Conservation (phyloP, 2,888 invertebrate species). For the Calameuta filiformis region DNA sequence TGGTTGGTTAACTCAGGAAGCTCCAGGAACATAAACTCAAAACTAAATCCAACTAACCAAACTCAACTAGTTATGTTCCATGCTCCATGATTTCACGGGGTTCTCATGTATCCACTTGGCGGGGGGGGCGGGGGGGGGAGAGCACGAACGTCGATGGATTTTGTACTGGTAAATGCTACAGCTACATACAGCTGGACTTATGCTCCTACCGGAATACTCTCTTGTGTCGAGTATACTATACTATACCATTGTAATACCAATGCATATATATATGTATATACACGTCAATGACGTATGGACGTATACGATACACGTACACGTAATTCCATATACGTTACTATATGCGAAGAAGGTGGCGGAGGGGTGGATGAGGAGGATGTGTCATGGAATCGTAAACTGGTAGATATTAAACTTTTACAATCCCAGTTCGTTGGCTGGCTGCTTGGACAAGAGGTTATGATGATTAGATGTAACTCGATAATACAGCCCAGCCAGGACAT, state of each 20-base stretch:
- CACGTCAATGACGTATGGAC: not conserved
- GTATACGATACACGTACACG: not conserved
- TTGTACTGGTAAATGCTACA: not conserved
- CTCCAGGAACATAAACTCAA: constrained; percentile 56
- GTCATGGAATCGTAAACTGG: constrained; percentile 61
- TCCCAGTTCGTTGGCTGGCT: constrained; percentile 48
- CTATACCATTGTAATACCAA: not conserved
- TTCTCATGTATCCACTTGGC: constrained; percentile 8
- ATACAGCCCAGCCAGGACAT: constrained; percentile 41
- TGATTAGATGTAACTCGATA: constrained; percentile 66
- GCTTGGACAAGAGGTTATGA: constrained; percentile 61
- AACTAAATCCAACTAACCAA: constrained; percentile 58
- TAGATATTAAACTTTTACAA: constrained; percentile 65
- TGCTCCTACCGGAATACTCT: not conserved
- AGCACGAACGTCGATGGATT: not conserved
- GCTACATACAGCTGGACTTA: not conserved
- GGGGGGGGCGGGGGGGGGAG: too few relatives aligned
- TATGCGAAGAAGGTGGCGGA: not conserved
- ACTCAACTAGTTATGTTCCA: constrained; percentile 38
- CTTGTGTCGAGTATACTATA: not conserved
- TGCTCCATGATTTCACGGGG: constrained; percentile 38
- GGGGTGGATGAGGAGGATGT: constrained; percentile 30
- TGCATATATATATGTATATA: not conserved
- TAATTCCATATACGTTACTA: not conserved
- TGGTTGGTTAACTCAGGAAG: constrained; percentile 58